Evolutionary conservation across 2,888 invertebrate species (phyloP).

Genomic region (Nycteola revayana): DNA sequence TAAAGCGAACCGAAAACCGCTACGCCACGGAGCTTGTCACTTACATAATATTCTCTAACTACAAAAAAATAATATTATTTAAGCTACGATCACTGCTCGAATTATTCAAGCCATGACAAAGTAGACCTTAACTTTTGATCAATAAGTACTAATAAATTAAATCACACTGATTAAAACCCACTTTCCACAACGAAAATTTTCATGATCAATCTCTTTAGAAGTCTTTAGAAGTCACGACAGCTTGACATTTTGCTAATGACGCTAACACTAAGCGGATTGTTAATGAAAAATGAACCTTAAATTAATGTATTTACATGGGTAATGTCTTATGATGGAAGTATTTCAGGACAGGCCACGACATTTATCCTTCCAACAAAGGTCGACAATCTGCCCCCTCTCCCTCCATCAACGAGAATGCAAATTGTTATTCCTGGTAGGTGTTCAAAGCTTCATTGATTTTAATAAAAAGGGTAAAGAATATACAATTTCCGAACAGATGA

Average conservation of each 20-base stretch:
- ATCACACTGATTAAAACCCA: no score
- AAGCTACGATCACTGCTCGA: no score
- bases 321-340: no score
- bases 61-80: no score
- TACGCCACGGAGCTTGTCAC: no score
- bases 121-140: no score
- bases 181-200: slow-evolving; percentile 1
- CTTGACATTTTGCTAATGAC: slow-evolving; percentile 52
- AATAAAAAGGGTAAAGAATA: slow-evolving; percentile 8
- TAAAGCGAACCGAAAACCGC: no score
- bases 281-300: slow-evolving; percentile 5
- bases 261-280: slow-evolving; percentile 18
- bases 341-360: slow-evolving; percentile 19
- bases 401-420: slow-evolving; percentile 20
- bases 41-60: no score
- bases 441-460: slow-evolving; percentile 16
- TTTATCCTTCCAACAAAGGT: slow-evolving; percentile 26
- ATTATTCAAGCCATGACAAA: no score
- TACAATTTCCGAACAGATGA: slow-evolving; percentile 3
- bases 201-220: slow-evolving; percentile 40
- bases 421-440: slow-evolving; percentile 19
- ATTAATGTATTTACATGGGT: no score
- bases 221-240: slow-evolving; percentile 38
- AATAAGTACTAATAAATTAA: no score
- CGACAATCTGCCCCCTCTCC: slow-evolving; percentile 37